Conservation (phyloP, 2,113 vertebrate species). For the Muscicapa adusta region DNA sequence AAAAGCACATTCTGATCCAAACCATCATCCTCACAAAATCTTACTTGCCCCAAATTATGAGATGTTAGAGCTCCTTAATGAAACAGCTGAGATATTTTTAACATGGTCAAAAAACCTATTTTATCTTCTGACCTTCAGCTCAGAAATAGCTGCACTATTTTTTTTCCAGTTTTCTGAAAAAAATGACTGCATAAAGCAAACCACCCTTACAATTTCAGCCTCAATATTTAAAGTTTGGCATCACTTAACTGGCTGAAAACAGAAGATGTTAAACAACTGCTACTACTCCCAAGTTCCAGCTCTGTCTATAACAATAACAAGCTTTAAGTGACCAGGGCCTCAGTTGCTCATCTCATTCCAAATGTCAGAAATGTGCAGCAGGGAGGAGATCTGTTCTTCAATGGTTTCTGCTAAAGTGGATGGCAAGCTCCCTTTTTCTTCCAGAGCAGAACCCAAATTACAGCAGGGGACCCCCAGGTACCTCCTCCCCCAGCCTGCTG, state of each 20-base stretch:
- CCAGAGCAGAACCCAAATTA: too few relatives aligned
- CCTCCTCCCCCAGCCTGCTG: too few relatives aligned
- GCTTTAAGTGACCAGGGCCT: neutral
- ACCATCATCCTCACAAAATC: neutral
- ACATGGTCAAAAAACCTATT: constrained; percentile 51
- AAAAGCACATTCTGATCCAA: constrained; percentile 14
- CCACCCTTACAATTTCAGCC: neutral
- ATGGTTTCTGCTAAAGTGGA: neutral
- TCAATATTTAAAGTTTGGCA: neutral
- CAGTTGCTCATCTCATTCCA: neutral
- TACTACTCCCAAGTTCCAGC: neutral
- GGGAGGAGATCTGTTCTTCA: neutral
- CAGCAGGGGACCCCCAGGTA: too few relatives aligned
- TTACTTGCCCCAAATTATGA: constrained; percentile 49
- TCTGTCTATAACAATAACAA: neutral
- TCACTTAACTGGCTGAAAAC: neutral
- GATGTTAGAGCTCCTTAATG: constrained; percentile 29
- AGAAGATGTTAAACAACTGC: neutral
- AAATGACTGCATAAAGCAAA: neutral
- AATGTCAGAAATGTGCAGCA: neutral
- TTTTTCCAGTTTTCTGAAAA: neutral
- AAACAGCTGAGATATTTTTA: constrained; percentile 58
- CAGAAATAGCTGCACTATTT: constrained; percentile 56
- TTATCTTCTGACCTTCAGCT: constrained; percentile 59
- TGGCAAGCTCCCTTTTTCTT: neutral